Evolutionary conservation across 2,888 invertebrate species (phyloP), one percentile per base, ranked within the genome.

Genomic region (Hanleya hanleyi): DNA sequence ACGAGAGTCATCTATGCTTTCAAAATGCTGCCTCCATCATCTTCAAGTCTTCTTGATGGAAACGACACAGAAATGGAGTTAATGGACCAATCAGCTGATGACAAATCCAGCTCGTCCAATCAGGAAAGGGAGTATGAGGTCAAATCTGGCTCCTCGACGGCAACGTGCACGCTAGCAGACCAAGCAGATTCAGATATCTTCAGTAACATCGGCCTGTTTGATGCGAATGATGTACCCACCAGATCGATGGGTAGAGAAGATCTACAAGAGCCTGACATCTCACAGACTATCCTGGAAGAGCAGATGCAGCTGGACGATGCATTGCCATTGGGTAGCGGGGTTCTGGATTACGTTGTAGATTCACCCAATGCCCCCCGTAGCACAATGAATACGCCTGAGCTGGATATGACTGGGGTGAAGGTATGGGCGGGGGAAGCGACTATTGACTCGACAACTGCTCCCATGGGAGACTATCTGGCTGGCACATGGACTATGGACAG

Each of bases 1-100:
- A 82, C 84, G 26, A 78, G 90, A 67, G 83, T 80, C 50, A 79
- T 91, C 26, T 90, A 90, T 77, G 90, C 90, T 41, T 91, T 90
- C 83, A 87, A 90, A 71, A 86, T 90, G 83, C 74, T 80, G 67
- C 80, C 79, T 32, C 76, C 79, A 12, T 74, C 75, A 0, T 51
- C 51, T 18, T 51, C 69, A 18, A 67, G 76, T 69, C 32, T 67
- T 66, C 37, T 36, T 3, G 71, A 70, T 9, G 67, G 65, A 15
- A 7, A 15, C 12, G 47, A 6, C 7, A 64, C 37, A 26, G 69
- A 33, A 26, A 61, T 29, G 15, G 74, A 70, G 26, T 22, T 37
- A 12, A 36, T 37, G 22, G 64, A 37, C 37, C 64, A 64, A 6
- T 64, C 64, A 18, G 33, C 35, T 26, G 4, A 18, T 1, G 32